These are phyloP conservation scores for Brenthis daphne DNA, from an alignment of 2,888 invertebrate genomes.

Conservation along the genomic window DNA sequence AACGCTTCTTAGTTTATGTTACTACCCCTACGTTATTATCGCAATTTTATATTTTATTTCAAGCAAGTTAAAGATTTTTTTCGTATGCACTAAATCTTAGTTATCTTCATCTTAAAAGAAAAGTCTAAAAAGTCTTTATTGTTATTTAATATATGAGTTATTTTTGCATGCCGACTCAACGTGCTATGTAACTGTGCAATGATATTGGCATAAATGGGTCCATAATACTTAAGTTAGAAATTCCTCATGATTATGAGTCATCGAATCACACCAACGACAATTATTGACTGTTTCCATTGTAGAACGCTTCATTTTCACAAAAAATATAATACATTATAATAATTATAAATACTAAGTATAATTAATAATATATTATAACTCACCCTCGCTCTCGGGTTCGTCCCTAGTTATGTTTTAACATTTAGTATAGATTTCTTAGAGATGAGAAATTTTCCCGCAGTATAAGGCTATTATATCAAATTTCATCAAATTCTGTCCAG, in stretches of 20 bases:
- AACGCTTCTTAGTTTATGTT: slow-evolving; percentile 1
- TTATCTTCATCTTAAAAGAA: not conserved
- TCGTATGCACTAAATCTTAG: not conserved
- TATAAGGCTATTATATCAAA: no score
- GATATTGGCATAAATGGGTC: slow-evolving; percentile 34
- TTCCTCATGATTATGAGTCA: slow-evolving; percentile 43
- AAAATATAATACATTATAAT: not conserved
- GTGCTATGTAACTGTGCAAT: slow-evolving; percentile 20
- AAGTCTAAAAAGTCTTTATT: slow-evolving; percentile 15
- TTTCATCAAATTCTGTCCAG: no score
- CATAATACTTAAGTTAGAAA: slow-evolving; percentile 41
- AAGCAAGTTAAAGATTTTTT: not conserved
- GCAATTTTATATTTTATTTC: not conserved
- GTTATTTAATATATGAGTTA: not conserved
- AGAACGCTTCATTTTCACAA: not conserved
- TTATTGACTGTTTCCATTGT: slow-evolving; percentile 32
- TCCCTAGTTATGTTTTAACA: no score
- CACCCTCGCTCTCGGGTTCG: no score
- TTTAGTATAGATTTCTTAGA: no score
- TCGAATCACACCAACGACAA: slow-evolving; percentile 25
- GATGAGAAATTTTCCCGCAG: no score
- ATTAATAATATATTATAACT: no score
- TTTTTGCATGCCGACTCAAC: not conserved
- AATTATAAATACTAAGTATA: no score
- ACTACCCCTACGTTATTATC: slow-evolving; percentile 2